Percentiles rank a stretch among this genome's conserved stretches.
Evolutionary conservation across 2,797 vertebrate species (phyloP).

Genomic region (Tympanoctomys barrerae): DNA sequence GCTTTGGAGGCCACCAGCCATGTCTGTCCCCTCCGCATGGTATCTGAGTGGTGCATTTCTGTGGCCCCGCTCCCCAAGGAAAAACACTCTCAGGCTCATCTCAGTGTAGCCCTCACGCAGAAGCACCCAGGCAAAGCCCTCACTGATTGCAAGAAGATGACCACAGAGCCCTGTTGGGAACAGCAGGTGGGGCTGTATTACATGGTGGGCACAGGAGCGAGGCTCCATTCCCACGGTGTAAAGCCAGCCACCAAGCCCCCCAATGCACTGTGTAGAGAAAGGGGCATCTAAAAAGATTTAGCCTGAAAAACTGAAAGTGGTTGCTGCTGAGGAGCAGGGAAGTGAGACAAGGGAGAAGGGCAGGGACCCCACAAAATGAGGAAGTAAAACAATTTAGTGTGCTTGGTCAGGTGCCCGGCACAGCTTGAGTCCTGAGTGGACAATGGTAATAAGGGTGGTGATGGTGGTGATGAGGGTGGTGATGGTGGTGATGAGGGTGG

Average conservation of each 20-base stretch:
- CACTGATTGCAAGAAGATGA: background rate
- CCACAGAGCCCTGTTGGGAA: accelerated
- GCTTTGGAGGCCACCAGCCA: background rate
- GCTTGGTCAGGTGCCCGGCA: background rate
- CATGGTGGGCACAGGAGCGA: accelerated
- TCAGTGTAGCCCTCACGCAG: accelerated
- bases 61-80: background rate
- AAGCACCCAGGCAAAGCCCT: too few species aligned
- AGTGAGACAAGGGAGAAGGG: background rate
- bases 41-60: background rate
- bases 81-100: accelerated
- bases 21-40: accelerated
- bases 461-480: accelerated
- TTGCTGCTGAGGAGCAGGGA: accelerated
- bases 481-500: too few species aligned
- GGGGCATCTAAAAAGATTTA: background rate
- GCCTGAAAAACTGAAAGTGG: background rate
- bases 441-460: accelerated
- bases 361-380: accelerated
- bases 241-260: background rate
- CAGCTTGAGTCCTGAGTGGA: background rate
- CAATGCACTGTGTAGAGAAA: too few species aligned
- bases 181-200: background rate
- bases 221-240: accelerated
- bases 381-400: accelerated